Base-by-base conservation (phyloP, 1,140 invertebrate species). In the Aplysia californica region DNA sequence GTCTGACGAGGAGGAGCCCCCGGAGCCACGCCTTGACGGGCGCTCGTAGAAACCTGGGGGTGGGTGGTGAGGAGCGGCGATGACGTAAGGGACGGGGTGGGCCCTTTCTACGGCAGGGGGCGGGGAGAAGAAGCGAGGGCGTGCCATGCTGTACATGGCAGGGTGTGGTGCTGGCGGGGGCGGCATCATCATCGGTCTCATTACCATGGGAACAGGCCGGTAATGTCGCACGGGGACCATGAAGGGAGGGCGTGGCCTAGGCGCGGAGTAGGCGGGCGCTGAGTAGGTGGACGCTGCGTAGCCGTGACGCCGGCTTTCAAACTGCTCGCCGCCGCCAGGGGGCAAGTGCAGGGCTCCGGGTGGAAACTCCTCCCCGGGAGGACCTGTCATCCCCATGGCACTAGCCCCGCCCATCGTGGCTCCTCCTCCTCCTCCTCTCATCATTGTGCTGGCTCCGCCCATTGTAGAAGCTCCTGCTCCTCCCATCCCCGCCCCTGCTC, bases 81-180 rank as follows among this genome's bases (percentile, higher is more conserved):
- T 78, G 26, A 80, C 68, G n/a, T n/a, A n/a, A 20, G 66, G 81
- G 58, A 78, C 70, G 38, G 84, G 79, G 44, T 77, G 50, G 36
- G 64, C 39, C 4, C 77, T 65, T 50, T 68, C 70, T 5, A 69
- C 26, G 39, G 38, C 75, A 21, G 79, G 20, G 72, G 76, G 0
- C 55, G 75, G 67, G 64, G 80, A 31, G 38, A 78, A 61, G 15
- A 68, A 73, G 18, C 80, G 75, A 2, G 80, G 64, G 50, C 75
- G 3, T 70, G 21, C 82, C 74, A 10, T 78, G 80, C 0, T 80
- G 81, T 4, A 84, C 81, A n/a, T 82, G 3, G 66, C 82, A 67
- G 56, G 79, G 75, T 73, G 81, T 79, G 70, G 29, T 50, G n/a
- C n/a, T n/a, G n/a, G n/a, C n/a, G 78, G 77, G 1, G 64, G 79